A percentile compares a stretch with the other conserved stretches of the same genome.
phyloP scores from a whole-genome alignment of 2,888 invertebrate genomes.

The Brachypterus glaber region DNA sequence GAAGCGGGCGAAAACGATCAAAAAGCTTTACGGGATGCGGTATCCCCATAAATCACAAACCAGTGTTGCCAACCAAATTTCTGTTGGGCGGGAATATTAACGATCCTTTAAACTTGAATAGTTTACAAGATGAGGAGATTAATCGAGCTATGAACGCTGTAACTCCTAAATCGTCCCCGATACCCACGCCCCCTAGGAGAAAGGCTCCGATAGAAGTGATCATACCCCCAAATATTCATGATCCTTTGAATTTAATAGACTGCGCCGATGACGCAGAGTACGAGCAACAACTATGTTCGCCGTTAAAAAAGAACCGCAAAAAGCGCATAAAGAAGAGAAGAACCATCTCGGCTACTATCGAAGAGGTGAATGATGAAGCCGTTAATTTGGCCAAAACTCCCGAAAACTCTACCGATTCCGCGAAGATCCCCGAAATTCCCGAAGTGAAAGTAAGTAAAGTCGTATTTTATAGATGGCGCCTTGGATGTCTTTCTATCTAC shows the following conservation, averaged over 20 bases:
- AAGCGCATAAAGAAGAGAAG: slow-evolving; percentile 57
- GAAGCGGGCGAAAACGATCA: slow-evolving; percentile 54
- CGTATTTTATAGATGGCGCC: too few species aligned
- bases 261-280: slow-evolving; percentile 73
- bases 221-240: slow-evolving; percentile 85
- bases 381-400: slow-evolving; percentile 41
- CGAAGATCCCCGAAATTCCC: slow-evolving; percentile 37
- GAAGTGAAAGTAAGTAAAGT: slow-evolving; percentile 3
- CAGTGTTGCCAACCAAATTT: slow-evolving; percentile 86
- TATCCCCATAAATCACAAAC: slow-evolving; percentile 50
- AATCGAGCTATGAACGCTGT: slow-evolving; percentile 67
- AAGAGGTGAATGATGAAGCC: slow-evolving; percentile 39
- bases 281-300: slow-evolving; percentile 68
- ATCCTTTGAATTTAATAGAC: slow-evolving; percentile 80
- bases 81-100: slow-evolving; percentile 89
- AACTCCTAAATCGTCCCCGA: slow-evolving; percentile 86
- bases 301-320: slow-evolving; percentile 50
- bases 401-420: slow-evolving; percentile 36
- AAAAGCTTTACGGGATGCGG: slow-evolving; percentile 54
- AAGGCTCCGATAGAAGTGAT: slow-evolving; percentile 77
- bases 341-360: slow-evolving; percentile 40
- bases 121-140: slow-evolving; percentile 73
- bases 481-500: too few species aligned
- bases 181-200: slow-evolving; percentile 71
- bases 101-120: slow-evolving; percentile 89